A percentile compares a stretch with the other conserved stretches of the same genome.
Evolutionary conservation across 35 echinoderm and acorn worm genomes (phyloP).

Genomic region (Heliocidaris erythrogramma): DNA sequence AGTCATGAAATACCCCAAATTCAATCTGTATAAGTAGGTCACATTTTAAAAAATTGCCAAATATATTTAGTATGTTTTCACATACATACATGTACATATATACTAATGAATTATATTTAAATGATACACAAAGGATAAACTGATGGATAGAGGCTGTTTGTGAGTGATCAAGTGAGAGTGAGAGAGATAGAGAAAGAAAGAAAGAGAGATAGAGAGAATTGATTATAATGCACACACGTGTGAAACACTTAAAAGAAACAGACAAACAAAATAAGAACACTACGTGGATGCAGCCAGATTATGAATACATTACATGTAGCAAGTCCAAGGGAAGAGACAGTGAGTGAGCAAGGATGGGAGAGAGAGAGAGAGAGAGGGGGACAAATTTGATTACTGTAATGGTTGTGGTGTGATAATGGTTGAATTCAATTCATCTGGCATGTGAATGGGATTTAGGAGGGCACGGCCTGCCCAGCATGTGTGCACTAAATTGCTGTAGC

Average conservation of each 20-base stretch:
- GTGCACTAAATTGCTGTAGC: neutral
- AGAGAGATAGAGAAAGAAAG: no score
- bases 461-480: neutral
- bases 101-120: no score
- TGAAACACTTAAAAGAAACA: neutral
- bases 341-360: neutral
- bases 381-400: conserved; percentile 2
- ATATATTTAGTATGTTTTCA: no score
- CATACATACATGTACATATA: no score
- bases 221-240: no score
- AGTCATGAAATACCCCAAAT: no score
- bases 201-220: no score
- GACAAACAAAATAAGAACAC: neutral
- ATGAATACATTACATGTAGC: neutral
- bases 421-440: neutral
- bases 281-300: neutral
- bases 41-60: no score
- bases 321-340: neutral
- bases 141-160: no score
- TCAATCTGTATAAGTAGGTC: no score
- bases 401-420: conserved; percentile 1
- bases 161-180: no score
- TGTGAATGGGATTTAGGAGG: neutral
- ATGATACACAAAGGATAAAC: no score
- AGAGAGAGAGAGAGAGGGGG: neutral